Base-by-base conservation (phyloP, 2,113 vertebrate genomes). In the Peromyscus maniculatus region DNA sequence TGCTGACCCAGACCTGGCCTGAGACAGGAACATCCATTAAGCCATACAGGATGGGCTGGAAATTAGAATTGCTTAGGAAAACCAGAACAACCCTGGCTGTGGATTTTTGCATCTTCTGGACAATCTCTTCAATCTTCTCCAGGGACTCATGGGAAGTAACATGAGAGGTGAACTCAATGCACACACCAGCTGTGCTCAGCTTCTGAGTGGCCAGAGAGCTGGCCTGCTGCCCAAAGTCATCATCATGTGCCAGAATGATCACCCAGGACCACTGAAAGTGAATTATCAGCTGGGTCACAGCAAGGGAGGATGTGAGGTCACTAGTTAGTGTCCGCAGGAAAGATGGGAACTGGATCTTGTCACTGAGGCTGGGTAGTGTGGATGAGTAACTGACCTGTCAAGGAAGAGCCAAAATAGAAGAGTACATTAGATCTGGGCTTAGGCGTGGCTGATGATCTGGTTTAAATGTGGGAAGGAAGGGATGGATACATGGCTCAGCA, bases 221-320 rank as follows among this genome's bases (percentile, higher is more conserved):
- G 21, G 88, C 87, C 64, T 95, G 84, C 89, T 97, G 93, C 49
- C 98, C 97, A 43, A 92, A 97, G 49, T 98, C 98, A 75, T 98
- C 95, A 7, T 97, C 94, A 24, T 95, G 93, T 21, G 94, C 97
- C 66, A 97, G 77, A 62, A 97, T 62, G 19, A 91, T 77, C 43
- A 97, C 67, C 94, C 97, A 97, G 28, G 82, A 95, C 97, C 97
- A 97, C 1, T 72, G 46, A 7, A 97, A 97, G 67, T 92, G 91
- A 31, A 95, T 62, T 31, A 93, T 84, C 36, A 97, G 89, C 78
- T 89, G 79, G 22, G 94, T 93, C 7, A 95, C n/a, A 4, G 87
- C 83, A 8, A 19, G 49, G 16, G 93, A 92, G 33, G 69, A 83
- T 0, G 17, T 79, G 16, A 82, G 87, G 78, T 97, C 90, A 52